Evolutionary conservation across 2,113 vertebrate species (phyloP), one percentile per base, ranked within the genome.

Genomic region (Periophthalmodon schlosseri): DNA sequence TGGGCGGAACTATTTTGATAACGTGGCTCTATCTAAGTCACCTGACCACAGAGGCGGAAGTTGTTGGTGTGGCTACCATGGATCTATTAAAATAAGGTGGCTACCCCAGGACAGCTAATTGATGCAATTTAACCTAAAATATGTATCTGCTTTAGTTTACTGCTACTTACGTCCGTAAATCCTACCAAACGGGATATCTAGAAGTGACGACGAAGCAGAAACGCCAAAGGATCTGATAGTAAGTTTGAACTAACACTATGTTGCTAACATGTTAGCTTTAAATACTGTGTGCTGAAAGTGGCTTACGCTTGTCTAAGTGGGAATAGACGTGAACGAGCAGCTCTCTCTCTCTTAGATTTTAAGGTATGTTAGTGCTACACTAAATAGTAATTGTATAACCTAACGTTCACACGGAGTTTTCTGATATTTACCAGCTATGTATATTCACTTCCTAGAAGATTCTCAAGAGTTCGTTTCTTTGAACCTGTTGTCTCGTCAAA

Each of bases 11-110:
- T 28, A 28, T 28, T 28, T 28, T 28, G 28, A 2, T 9, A 39
- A 44, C 39, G 39, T 44, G 39, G 39, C 12, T 60, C 20, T 9
- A 58, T 13, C 56, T 14, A 58, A 58, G 15, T 60, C 82, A 81
- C 69, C 13, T 82, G 76, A 74, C 3, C 16, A 8, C 13, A 2
- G 21, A 39, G 0, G 39, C 77, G 77, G 77, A 85, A 82, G 74
- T 68, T 15, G 65, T 12, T n/a, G 3, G 1, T 36, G 12, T 13
- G 3, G n/a, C 9, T 36, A 20, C 8, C 0, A n/a, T n/a, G n/a
- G n/a, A n/a, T n/a, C n/a, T n/a, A n/a, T n/a, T n/a, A n/a, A n/a
- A n/a, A n/a, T n/a, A n/a, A n/a, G n/a, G 12, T 13, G 3, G n/a
- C 9, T 36, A 20, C 8, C 0, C 61, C 28, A 4, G 15, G 14